Evolutionary conservation across 2,797 vertebrate species (phyloP).

Genomic region (Sebastes paucispinis): DNA sequence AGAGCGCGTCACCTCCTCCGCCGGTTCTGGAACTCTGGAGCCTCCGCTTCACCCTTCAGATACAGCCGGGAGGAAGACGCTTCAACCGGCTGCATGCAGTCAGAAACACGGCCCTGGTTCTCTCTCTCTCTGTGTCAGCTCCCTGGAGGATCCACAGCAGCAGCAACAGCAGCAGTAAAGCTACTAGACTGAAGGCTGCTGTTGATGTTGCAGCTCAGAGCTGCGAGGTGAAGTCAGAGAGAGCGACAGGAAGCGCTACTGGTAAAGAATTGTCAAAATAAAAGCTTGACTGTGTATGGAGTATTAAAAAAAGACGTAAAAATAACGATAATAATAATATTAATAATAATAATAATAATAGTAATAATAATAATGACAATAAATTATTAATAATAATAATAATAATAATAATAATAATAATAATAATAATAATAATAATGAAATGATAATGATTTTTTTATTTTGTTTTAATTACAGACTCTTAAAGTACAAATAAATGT

Average conservation of each 20-base stretch:
- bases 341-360: too few relatives aligned
- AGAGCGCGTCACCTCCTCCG: constrained; percentile 49
- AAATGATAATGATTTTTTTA: too few relatives aligned
- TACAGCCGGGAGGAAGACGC: background rate
- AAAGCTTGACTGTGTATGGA: background rate
- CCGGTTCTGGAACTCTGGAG: background rate
- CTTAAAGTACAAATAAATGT: too few relatives aligned
- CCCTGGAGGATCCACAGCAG: constrained; percentile 21
- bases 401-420: too few relatives aligned
- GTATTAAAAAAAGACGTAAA: too few relatives aligned
- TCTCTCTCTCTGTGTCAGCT: background rate
- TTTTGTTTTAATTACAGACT: too few relatives aligned
- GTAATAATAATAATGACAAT: too few relatives aligned
- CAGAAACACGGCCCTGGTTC: background rate
- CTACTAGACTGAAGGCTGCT: constrained; percentile 15
- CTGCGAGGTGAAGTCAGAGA: constrained; percentile 19
- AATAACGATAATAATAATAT: too few relatives aligned
- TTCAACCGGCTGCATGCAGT: background rate
- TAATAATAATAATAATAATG: too few relatives aligned
- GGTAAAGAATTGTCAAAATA: background rate
- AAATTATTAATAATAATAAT: too few relatives aligned
- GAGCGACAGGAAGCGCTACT: background rate
- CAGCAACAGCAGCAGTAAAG: background rate
- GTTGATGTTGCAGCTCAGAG: constrained; percentile 45
- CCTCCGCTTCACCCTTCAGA: background rate